Evolutionary conservation across 1,140 invertebrate species (phyloP).

Genomic region (Drosophila sturtevanti): DNA sequence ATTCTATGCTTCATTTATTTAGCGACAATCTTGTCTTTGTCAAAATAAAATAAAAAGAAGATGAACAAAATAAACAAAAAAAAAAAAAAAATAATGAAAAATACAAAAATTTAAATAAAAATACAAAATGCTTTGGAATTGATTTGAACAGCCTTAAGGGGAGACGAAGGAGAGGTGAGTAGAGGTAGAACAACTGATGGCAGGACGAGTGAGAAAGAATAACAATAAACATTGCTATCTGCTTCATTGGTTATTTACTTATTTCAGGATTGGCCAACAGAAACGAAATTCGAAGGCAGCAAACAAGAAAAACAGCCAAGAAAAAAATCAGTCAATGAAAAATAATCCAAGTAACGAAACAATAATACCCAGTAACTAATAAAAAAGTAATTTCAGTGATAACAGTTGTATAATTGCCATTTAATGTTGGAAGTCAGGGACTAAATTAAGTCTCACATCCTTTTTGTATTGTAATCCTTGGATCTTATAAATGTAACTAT

Average conservation of each 20-base stretch:
- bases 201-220: slow-evolving; percentile 37
- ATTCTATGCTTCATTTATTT: slow-evolving; percentile 51
- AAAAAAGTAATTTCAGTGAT: too few species aligned
- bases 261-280: slow-evolving; percentile 21
- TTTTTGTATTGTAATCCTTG: too few species aligned
- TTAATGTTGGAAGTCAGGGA: too few species aligned
- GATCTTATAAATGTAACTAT: too few species aligned
- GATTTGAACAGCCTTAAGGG: slow-evolving; percentile 67
- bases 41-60: slow-evolving; percentile 3
- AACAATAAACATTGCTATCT: slow-evolving; percentile 81
- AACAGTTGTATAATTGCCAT: too few species aligned
- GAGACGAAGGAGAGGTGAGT: slow-evolving; percentile 9
- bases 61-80: neutral
- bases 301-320: slow-evolving; percentile 67
- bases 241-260: slow-evolving; percentile 77
- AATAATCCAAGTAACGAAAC: neutral
- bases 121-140: slow-evolving; percentile 57
- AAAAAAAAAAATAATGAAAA: neutral
- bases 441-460: too few species aligned
- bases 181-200: slow-evolving; percentile 2
- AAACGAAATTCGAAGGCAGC: slow-evolving; percentile 27
- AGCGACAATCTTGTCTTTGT: slow-evolving; percentile 37
- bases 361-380: neutral
- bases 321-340: neutral
- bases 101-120: slow-evolving; percentile 53